Percentiles rank a stretch among this genome's conserved stretches.
phyloP scores from a whole-genome alignment of 2,797 vertebrate genomes.

The Lerista edwardsae region DNA sequence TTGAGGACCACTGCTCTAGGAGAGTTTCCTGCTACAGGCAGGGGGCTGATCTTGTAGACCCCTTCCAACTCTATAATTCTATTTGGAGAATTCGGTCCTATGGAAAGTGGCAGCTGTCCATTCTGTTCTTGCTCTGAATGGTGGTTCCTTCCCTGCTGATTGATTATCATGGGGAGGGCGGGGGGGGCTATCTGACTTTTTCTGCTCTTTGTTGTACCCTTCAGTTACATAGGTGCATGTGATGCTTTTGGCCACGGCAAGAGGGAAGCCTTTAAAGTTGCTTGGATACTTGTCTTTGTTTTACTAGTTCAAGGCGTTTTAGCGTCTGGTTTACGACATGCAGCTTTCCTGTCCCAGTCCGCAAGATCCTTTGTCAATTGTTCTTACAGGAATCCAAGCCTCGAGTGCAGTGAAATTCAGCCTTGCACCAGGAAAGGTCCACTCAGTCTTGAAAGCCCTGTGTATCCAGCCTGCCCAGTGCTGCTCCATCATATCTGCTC shows the following conservation, averaged over 20 bases:
- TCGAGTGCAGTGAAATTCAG: neutral
- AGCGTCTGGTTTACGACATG: neutral
- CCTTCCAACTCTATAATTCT: too few relatives aligned
- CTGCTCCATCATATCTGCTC: fast-evolving
- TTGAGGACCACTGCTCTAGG: too few relatives aligned
- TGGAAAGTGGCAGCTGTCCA: too few relatives aligned
- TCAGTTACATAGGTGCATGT: constrained; percentile 66
- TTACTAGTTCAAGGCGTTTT: constrained; percentile 74
- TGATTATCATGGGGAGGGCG: constrained; percentile 69
- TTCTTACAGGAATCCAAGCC: neutral
- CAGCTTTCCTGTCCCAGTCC: neutral
- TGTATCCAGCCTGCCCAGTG: neutral
- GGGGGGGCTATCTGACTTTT: constrained; percentile 3
- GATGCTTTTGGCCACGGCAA: constrained; percentile 82
- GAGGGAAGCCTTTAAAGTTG: constrained; percentile 82
- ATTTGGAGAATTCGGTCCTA: too few relatives aligned
- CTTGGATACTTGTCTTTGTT: constrained; percentile 79
- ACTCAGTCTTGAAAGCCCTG: neutral
- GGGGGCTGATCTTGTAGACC: too few relatives aligned
- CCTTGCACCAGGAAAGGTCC: neutral
- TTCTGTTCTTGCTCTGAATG: neutral
- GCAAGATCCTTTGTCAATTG: constrained; percentile 17
- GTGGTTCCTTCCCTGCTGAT: neutral
- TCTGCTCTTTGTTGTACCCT: constrained; percentile 64
- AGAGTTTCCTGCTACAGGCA: too few relatives aligned